These are phyloP conservation scores for Oligia latruncula DNA, from an alignment of 2,888 invertebrate genomes.

Conservation along the genomic window DNA sequence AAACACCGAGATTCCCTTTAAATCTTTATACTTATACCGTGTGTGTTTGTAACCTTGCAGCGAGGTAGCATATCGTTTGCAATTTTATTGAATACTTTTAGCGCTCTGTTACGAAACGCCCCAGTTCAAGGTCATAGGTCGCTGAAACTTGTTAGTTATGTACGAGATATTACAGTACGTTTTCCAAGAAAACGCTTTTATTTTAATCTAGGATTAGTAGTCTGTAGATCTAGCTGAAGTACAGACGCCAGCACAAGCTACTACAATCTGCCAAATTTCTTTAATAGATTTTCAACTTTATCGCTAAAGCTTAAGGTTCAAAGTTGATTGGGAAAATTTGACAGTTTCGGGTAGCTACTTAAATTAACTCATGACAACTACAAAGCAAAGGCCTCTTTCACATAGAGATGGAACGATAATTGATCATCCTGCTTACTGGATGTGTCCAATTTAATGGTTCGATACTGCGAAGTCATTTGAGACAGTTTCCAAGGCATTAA, in stretches of 20 bases:
- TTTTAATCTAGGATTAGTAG: slow-evolving; percentile 1
- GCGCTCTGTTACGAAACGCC: slow-evolving; percentile 47
- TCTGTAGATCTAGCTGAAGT: not conserved
- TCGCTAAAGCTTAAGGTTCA: too few relatives aligned
- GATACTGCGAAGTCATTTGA: not conserved
- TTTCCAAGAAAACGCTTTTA: slow-evolving; percentile 8
- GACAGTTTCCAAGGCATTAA: not conserved
- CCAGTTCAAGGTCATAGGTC: slow-evolving; percentile 62
- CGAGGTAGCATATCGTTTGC: slow-evolving; percentile 55
- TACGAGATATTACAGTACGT: slow-evolving; percentile 2
- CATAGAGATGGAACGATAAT: not conserved
- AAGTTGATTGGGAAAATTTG: too few relatives aligned
- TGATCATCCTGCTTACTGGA: not conserved
- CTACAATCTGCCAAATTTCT: too few relatives aligned
- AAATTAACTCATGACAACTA: not conserved
- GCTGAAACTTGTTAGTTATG: slow-evolving; percentile 42
- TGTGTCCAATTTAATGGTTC: not conserved
- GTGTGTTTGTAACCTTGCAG: slow-evolving; percentile 41
- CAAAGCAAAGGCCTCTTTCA: not conserved
- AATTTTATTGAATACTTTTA: slow-evolving; percentile 66
- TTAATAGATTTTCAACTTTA: too few relatives aligned
- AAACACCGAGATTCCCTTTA: slow-evolving; percentile 10
- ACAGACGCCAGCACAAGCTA: too few relatives aligned
- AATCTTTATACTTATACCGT: slow-evolving; percentile 17
- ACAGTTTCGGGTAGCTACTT: too few relatives aligned